These are phyloP conservation scores for Oncorhynchus kisutch DNA, from an alignment of 2,113 vertebrate species.

Conservation along the genomic window DNA sequence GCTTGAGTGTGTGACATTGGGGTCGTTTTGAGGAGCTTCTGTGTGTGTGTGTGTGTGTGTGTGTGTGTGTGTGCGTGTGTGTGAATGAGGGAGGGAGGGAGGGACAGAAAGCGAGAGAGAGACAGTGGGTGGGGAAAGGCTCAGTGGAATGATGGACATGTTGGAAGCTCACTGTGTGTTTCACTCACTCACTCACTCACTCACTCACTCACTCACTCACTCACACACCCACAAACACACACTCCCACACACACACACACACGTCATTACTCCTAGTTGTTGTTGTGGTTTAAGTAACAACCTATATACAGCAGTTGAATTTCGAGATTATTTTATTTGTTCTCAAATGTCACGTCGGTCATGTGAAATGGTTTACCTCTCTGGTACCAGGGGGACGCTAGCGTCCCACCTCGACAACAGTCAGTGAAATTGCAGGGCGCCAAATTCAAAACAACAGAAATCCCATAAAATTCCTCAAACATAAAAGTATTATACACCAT, in stretches of 20 bases:
- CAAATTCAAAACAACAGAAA: no score
- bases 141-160: slow-evolving; percentile 12
- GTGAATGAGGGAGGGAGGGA: background rate
- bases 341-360: background rate
- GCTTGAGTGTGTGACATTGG: background rate
- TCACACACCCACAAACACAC: slow-evolving; percentile 1
- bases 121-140: background rate
- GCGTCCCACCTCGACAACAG: no score
- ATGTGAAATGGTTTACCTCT: background rate
- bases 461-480: no score
- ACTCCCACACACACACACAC: slow-evolving; percentile 6
- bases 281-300: background rate
- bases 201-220: background rate
- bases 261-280: background rate
- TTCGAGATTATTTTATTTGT: no score
- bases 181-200: background rate
- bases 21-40: background rate
- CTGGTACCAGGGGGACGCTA: no score
- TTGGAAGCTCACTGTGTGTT: slow-evolving; percentile 1
- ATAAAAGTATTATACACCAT: no score
- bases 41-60: no score
- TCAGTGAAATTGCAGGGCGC: no score
- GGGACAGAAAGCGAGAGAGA: background rate
- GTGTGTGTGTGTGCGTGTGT: no score
- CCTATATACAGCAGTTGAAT: no score